Conservation (phyloP, 2,113 vertebrate species). For the Meles meles region DNA sequence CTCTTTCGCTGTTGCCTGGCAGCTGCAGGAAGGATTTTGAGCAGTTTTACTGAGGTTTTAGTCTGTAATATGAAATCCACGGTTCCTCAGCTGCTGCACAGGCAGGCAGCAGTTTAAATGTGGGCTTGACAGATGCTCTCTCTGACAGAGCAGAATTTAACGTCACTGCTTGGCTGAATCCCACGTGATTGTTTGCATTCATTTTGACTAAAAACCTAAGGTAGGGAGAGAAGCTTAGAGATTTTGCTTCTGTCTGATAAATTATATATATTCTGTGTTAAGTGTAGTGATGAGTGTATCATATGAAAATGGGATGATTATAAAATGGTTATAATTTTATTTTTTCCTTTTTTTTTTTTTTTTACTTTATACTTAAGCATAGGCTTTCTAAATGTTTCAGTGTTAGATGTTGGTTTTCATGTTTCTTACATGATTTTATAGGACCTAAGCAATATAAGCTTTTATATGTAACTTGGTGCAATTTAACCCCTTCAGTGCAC, state of each 20-base stretch:
- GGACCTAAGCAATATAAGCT: constrained; percentile 44
- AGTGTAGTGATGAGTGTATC: constrained; percentile 64
- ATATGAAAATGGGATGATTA: constrained; percentile 64
- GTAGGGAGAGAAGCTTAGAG: constrained; percentile 79
- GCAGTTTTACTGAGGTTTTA: constrained; percentile 73
- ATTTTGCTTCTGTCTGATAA: constrained; percentile 69
- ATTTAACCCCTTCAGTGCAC: constrained; percentile 69
- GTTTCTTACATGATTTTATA: constrained; percentile 62
- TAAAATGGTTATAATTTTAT: constrained; percentile 58
- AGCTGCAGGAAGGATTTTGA: constrained; percentile 78
- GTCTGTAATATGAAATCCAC: constrained; percentile 78
- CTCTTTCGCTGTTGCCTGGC: constrained; percentile 83
- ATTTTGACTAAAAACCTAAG: constrained; percentile 82
- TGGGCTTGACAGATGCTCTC: constrained; percentile 90
- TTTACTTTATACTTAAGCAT: constrained; percentile 35
- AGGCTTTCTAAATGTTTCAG: constrained; percentile 53
- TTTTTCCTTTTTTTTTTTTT: constrained; percentile 56
- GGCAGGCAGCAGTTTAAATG: constrained; percentile 88
- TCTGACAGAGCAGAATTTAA: constrained; percentile 90
- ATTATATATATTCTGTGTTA: constrained; percentile 47
- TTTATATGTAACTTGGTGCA: constrained; percentile 48
- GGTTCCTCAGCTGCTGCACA: constrained; percentile 82
- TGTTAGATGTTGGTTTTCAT: constrained; percentile 42
- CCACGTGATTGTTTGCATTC: constrained; percentile 90
- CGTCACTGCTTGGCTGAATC: constrained; percentile 86